Percentiles rank a stretch among this genome's conserved stretches.
Evolutionary conservation across 2,113 vertebrate genomes (phyloP).

Genomic region (Seriola rivoliana): DNA sequence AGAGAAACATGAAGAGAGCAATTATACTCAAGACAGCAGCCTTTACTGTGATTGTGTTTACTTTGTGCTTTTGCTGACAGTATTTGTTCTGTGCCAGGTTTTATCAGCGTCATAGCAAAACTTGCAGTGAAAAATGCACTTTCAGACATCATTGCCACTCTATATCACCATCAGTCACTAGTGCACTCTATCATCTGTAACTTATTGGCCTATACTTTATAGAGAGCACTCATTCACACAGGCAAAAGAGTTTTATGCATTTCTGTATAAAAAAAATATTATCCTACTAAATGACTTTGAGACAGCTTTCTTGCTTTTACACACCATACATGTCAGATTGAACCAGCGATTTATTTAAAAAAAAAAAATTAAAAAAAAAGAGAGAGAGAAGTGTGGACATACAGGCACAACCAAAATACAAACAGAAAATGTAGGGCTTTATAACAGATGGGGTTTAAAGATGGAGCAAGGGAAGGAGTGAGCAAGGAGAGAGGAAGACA

Average conservation of each 20-base stretch:
- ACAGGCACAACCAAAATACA: conserved; percentile 2
- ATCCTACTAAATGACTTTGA: conserved; percentile 29
- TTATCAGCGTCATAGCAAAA: conserved; percentile 27
- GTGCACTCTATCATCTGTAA: conserved; percentile 29
- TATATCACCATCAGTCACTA: conserved; percentile 23
- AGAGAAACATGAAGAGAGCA: neutral
- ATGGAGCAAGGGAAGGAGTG: conserved; percentile 8
- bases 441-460: conserved; percentile 26
- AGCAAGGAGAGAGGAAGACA: conserved; percentile 39
- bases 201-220: conserved; percentile 13
- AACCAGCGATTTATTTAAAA: conserved; percentile 7
- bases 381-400: neutral
- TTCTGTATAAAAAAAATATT: conserved; percentile 10
- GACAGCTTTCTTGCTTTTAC: conserved; percentile 34
- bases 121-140: conserved; percentile 30
- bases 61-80: conserved; percentile 36
- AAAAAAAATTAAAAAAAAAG: neutral
- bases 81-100: conserved; percentile 14
- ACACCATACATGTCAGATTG: conserved; percentile 20
- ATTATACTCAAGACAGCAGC: conserved; percentile 4
- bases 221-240: conserved; percentile 19
- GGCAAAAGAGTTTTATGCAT: conserved; percentile 22
- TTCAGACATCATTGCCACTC: neutral
- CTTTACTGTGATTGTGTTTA: conserved; percentile 29
- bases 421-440: conserved; percentile 16